Base-by-base conservation (phyloP, 2,888 invertebrate species). In the Luperina nickerlii region DNA sequence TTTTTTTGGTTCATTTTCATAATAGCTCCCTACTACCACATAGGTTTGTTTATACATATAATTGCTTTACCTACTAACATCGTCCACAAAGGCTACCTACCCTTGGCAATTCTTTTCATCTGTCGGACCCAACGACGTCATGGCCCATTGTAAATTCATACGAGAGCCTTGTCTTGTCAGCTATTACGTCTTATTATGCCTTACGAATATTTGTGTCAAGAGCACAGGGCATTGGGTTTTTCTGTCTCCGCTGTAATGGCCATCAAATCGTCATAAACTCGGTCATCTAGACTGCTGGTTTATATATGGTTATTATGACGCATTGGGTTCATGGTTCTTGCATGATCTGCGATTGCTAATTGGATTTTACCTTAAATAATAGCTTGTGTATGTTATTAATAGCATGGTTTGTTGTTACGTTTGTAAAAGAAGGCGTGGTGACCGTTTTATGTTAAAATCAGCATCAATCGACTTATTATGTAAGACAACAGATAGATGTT, bases 71-170 rank as follows among this genome's bases (percentile, higher is more conserved):
- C 63, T 80, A 89, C 80, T 72, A 75, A 79, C 66, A 78, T 72
- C 76, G 85, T 69, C 70, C 76, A 84, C 86, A 84, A 89, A 88
- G 86, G 77, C 84, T 77, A 86, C 87, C 90, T 60, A 60, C n/a
- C 88, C 81, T 27, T 84, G 81, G 92, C 91, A 94, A 94, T 95
- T 95, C 94, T 94, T 94, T 94, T 93, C 91, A 94, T 90, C 88
- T 94, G 94, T 94, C 95, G 94, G 74, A 74, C 80, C 80, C 76
- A 67, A 76, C 91, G 91, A 93, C 92, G 92, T 91, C 93, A 91
- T 84, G 63, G 51, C 66, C 89, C 63, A 87, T 90, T 87, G 86
- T 91, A 90, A 91, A 90, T 88, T 89, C 86, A 87, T 85, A 86
- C 87, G 83, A 79, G 77, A 85, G 81, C 88, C 91, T 92, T 91